phyloP scores from a whole-genome alignment of 2,797 vertebrate species.

The Hippoglossus hippoglossus region DNA sequence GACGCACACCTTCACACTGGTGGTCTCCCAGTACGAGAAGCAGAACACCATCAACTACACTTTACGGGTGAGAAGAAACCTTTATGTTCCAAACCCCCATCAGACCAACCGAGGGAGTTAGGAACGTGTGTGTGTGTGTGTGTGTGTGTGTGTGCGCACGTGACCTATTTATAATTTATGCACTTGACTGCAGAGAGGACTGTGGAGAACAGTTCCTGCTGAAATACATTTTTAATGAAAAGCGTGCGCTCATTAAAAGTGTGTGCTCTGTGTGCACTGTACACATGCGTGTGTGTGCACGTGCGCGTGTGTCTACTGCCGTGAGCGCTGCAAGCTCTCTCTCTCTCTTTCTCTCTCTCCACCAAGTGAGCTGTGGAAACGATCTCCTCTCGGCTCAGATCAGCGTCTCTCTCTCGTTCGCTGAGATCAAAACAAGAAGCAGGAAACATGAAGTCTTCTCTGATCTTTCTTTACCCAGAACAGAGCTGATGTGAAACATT shows the following conservation, averaged over 20 bases:
- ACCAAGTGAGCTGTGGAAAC: not conserved
- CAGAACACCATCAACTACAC: constrained; percentile 99
- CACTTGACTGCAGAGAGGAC: no score
- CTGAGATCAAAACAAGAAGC: constrained; percentile 20
- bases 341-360: not conserved
- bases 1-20: constrained; percentile 93
- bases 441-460: constrained; percentile 3
- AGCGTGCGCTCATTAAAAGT: constrained; percentile 1
- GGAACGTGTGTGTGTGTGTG: no score
- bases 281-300: not conserved
- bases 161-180: no score
- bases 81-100: not conserved
- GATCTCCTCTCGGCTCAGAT: constrained; percentile 19
- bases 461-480: constrained; percentile 5
- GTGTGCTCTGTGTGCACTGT: not conserved
- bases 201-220: constrained; percentile 20
- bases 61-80: constrained; percentile 85
- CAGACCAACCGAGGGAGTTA: no score
- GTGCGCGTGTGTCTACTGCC: no score
- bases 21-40: constrained; percentile 99
- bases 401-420: not conserved
- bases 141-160: no score
- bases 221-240: constrained; percentile 23
- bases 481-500: constrained; percentile 1
- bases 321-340: no score